Percentiles rank a stretch among this genome's conserved stretches.
These are phyloP conservation scores for Melanophora roralis DNA, from an alignment of 2,888 invertebrate species.

Conservation along the genomic window DNA sequence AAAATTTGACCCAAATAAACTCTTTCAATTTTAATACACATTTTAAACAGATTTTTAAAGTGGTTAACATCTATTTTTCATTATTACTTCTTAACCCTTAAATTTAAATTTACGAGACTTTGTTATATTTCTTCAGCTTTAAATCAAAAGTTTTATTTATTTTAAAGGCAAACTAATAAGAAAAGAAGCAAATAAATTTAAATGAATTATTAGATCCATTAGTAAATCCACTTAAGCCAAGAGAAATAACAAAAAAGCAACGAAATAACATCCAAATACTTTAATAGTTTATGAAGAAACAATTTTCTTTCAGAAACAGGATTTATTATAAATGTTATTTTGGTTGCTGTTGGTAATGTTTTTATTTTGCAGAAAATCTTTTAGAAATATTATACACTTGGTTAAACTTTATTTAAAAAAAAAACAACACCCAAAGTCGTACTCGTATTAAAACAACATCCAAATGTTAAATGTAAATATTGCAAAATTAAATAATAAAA, in stretches of 20 bases:
- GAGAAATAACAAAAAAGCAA: slow-evolving; percentile 14
- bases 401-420: slow-evolving; percentile 67
- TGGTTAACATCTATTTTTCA: too few species aligned
- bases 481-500: slow-evolving; percentile 41
- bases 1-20: too few species aligned
- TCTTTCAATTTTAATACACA: too few species aligned
- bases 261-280: neutral
- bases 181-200: slow-evolving; percentile 70
- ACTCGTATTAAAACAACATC: slow-evolving; percentile 22
- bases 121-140: neutral
- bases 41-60: too few species aligned
- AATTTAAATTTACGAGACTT: too few species aligned
- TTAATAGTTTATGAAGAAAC: slow-evolving; percentile 21
- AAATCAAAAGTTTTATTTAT: slow-evolving; percentile 42
- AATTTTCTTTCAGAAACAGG: slow-evolving; percentile 20
- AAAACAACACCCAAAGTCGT: too few species aligned
- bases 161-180: slow-evolving; percentile 54
- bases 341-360: slow-evolving; percentile 32
- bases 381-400: slow-evolving; percentile 70
- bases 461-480: slow-evolving; percentile 30
- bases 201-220: slow-evolving; percentile 76
- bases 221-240: slow-evolving; percentile 74
- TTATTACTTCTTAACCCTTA: too few species aligned
- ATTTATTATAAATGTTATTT: slow-evolving; percentile 7
- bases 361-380: slow-evolving; percentile 27